Conservation (phyloP, 2,113 vertebrate genomes). For the Labeo catla region DNA sequence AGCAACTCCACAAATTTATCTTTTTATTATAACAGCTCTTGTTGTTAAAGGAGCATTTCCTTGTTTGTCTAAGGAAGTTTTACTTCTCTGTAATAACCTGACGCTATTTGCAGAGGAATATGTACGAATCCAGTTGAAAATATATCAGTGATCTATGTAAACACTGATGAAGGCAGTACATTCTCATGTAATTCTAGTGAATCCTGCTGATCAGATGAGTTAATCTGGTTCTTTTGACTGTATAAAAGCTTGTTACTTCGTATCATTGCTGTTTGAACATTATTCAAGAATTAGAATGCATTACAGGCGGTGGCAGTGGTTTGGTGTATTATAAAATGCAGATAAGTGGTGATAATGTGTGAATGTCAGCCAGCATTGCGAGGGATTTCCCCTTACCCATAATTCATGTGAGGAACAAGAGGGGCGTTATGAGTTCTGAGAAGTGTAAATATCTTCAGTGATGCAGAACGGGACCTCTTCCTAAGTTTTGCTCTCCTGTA, state of each 20-base stretch:
- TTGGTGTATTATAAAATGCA: not conserved
- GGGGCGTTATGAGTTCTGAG: constrained; percentile 2
- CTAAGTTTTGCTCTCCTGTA: not conserved
- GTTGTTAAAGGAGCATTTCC: not conserved
- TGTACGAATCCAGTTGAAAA: not conserved
- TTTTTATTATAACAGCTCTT: not conserved
- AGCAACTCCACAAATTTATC: not conserved
- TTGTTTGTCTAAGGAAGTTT: not conserved
- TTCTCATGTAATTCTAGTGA: not conserved
- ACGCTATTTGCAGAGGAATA: not conserved
- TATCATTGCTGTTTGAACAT: not conserved
- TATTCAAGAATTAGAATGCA: not conserved
- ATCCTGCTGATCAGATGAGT: not conserved
- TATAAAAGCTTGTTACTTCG: not conserved
- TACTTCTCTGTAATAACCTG: not conserved
- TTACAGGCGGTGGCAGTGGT: not conserved
- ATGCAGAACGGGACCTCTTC: not conserved
- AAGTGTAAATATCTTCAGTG: constrained; percentile 5
- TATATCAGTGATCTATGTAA: not conserved
- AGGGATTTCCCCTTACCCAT: not conserved
- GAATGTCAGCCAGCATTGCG: not conserved
- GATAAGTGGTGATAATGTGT: not conserved
- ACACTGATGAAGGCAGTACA: not conserved
- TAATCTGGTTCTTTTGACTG: not conserved
- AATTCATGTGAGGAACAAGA: not conserved